Percentiles rank a stretch among this genome's conserved stretches.
These are phyloP conservation scores for Aythya baeri DNA, from an alignment of 2,113 vertebrate species.

Conservation along the genomic window DNA sequence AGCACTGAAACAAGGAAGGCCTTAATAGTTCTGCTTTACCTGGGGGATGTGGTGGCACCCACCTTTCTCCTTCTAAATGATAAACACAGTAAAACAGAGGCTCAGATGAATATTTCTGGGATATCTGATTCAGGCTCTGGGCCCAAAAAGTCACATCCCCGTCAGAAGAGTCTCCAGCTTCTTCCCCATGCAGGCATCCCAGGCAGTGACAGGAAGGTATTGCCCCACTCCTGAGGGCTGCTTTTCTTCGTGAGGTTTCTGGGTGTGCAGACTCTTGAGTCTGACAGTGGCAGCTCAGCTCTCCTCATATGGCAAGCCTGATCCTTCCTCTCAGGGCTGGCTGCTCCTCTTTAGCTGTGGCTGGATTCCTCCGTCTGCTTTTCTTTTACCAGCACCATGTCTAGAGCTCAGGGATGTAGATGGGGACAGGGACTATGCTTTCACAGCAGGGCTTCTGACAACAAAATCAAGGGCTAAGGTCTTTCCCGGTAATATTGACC, in stretches of 20 bases:
- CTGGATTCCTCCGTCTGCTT: neutral
- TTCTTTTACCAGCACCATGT: neutral
- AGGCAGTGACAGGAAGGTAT: neutral
- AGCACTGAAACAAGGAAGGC: neutral
- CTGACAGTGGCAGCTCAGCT: neutral
- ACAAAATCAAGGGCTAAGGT: neutral
- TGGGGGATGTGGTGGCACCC: accelerated
- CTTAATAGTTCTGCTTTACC: neutral
- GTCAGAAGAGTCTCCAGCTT: neutral
- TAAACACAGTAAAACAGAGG: neutral
- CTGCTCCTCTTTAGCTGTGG: neutral
- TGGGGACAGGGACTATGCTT: neutral
- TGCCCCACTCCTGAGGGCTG: accelerated
- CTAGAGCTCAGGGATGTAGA: neutral
- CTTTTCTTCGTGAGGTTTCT: neutral
- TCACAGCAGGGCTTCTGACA: neutral
- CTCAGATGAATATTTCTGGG: neutral
- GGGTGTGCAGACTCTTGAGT: accelerated
- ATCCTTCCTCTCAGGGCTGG: neutral
- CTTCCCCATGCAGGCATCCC: neutral
- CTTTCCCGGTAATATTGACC: neutral
- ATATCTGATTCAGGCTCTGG: neutral
- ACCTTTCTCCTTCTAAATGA: neutral
- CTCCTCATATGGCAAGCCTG: neutral
- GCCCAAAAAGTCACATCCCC: neutral